Evolutionary conservation across 2,797 vertebrate species (phyloP).

Genomic region (Melanotaenia nigrans): DNA sequence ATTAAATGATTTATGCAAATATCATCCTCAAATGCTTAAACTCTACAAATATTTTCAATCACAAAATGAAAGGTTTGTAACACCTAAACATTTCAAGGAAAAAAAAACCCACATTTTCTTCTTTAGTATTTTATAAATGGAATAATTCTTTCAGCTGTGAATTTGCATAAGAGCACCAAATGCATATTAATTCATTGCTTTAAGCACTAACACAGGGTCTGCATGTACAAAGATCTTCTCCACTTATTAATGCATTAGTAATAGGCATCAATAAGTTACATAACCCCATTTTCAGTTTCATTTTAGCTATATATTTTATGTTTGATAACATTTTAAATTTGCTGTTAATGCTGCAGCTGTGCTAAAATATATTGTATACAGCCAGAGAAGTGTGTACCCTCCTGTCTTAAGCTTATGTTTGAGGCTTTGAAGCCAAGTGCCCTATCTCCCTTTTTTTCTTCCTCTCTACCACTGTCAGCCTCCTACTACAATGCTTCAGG

Average conservation of each 20-base stretch:
- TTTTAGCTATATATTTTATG: background rate
- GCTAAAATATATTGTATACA: background rate
- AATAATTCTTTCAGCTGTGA: background rate
- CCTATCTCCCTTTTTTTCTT: conserved; percentile 20
- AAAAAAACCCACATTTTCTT: background rate
- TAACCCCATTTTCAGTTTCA: background rate
- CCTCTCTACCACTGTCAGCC: conserved; percentile 41
- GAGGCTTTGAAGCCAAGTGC: conserved; percentile 50
- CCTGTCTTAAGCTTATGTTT: conserved; percentile 37
- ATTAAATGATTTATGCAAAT: background rate
- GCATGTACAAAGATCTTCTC: background rate
- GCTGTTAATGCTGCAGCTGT: conserved; percentile 3
- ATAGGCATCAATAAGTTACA: background rate
- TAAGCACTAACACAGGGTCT: background rate
- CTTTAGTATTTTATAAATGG: background rate
- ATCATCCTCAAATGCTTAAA: background rate
- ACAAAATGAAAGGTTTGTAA: background rate
- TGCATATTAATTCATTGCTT: background rate
- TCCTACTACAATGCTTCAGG: conserved; percentile 44
- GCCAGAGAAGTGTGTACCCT: conserved; percentile 11
- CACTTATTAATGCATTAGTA: background rate
- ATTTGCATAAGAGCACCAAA: background rate
- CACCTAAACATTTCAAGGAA: background rate
- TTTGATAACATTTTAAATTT: background rate
- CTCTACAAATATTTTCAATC: background rate